Conservation (phyloP, 2,888 invertebrate species). For the Anorthoa munda region DNA sequence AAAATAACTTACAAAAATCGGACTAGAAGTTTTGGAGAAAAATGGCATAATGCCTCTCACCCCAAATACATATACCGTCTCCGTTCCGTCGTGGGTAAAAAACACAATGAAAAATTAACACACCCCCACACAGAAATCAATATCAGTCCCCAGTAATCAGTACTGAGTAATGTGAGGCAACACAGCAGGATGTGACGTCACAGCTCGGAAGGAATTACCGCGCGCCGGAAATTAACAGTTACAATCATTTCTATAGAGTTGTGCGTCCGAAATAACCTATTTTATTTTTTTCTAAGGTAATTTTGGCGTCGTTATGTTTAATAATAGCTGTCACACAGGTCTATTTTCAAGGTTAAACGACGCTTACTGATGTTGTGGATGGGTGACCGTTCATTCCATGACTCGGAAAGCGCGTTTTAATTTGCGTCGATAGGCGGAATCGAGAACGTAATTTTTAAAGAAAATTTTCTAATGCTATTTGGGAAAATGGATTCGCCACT, state of each 20-base stretch:
- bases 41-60: too few relatives aligned
- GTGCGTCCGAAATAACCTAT: not conserved
- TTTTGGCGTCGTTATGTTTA: not conserved
- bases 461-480: too few relatives aligned
- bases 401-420: too few relatives aligned
- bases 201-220: constrained; percentile 59
- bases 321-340: not conserved
- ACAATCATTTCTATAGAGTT: constrained; percentile 25
- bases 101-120: not conserved
- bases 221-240: constrained; percentile 54
- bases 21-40: too few relatives aligned
- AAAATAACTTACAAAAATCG: too few relatives aligned
- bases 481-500: too few relatives aligned
- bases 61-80: too few relatives aligned
- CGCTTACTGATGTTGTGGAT: not conserved
- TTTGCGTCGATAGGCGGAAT: too few relatives aligned
- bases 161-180: constrained; percentile 20
- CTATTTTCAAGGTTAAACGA: not conserved
- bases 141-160: constrained; percentile 19
- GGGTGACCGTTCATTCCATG: not conserved
- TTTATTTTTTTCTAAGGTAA: constrained; percentile 6
- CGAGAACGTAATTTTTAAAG: too few relatives aligned
- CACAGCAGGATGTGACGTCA: constrained; percentile 42
- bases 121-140: constrained; percentile 19
- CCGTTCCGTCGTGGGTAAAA: too few relatives aligned